phyloP scores from a whole-genome alignment of 2,797 vertebrate genomes.

The Leontocebus nigricollis region DNA sequence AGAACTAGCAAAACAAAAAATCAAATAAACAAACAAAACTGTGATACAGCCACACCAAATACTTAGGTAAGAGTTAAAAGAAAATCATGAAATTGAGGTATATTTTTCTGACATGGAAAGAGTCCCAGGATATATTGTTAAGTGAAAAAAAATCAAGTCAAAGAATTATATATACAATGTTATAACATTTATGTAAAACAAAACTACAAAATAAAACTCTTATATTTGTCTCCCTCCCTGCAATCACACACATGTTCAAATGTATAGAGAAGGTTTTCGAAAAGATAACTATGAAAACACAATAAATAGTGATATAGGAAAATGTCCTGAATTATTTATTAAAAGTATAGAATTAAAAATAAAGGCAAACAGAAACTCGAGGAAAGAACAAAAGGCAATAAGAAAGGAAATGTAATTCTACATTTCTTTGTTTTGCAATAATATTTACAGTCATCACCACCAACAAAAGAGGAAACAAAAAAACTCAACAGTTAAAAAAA shows the following conservation, averaged over 20 bases:
- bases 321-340: background rate
- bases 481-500: background rate
- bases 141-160: background rate
- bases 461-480: background rate
- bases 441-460: background rate
- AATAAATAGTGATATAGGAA: background rate
- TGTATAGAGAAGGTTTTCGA: background rate
- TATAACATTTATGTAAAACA: constrained; percentile 29
- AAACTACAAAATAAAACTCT: constrained; percentile 1
- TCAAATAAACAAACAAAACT: background rate
- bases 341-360: constrained; percentile 17
- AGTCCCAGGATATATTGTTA: background rate
- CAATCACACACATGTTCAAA: background rate
- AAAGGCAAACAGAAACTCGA: background rate
- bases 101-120: constrained; percentile 6
- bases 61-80: background rate
- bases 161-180: constrained; percentile 8
- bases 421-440: background rate
- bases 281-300: background rate
- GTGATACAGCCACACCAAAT: background rate
- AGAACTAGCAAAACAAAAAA: background rate
- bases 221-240: too few species aligned
- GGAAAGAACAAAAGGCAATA: background rate
- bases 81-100: background rate
- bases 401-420: constrained; percentile 5